Base-by-base conservation (phyloP, 2,888 invertebrate genomes). In the Biston betularia region DNA sequence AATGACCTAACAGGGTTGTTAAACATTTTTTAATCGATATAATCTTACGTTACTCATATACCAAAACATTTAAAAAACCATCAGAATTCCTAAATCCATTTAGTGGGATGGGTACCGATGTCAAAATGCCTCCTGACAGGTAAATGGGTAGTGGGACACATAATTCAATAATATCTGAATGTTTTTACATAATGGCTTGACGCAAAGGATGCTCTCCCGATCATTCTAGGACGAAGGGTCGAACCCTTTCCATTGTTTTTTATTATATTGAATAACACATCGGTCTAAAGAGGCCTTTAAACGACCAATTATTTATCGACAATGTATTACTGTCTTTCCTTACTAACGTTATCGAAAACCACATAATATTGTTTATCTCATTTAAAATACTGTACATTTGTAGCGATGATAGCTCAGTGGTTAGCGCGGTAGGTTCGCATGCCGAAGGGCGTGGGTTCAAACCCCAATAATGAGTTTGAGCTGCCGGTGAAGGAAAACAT, bases 121-220 rank as follows among this genome's bases (percentile, higher is more conserved):
- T 61, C 63, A 55, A 67, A 69, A 69, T 65, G 59, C 63, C 61
- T 53, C 53, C 9, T 49, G 70, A 66, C 70, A 70, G 66, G 70
- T 70, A 74, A 74, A 69, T 69, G 69, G 74, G 65, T 64, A 69
- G 64, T 66, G 55, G 62, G 40, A 46, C 33, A 63, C 60, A 69
- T 71, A 74, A 72, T 69, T 72, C 74, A 72, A 74, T 74, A 72
- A 55, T 55, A 65, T 65, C 68, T 61, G 60, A 67, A 66, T 68
- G 59, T 69, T 72, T 72, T 71, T 71, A 69, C 71, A 72, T 72
- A 74, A 70, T 64, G 67, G 62, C 24, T 15, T 15, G 46, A 58
- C 49, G 63, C 58, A 68, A 66, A 61, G 64, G 59, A 62, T 56
- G 68, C 63, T 67, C 24, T 33, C 14, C 66, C 67, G 63, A 63